Evolutionary conservation across 2,797 vertebrate genomes (phyloP).

Genomic region (Pantherophis vulpinus): DNA sequence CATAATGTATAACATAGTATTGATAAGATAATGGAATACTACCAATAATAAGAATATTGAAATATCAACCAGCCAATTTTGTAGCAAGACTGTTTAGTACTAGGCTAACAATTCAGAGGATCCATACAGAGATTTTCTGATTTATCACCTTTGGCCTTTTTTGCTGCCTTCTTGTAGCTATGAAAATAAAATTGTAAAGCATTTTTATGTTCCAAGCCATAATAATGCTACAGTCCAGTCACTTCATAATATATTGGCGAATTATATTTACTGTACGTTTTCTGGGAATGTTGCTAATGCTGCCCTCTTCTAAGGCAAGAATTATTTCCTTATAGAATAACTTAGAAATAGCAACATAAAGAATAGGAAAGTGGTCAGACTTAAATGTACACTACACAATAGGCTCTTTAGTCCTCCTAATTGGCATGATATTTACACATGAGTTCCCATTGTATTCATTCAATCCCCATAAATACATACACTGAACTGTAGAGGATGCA

Average conservation of each 20-base stretch:
- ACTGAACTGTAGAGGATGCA: background rate
- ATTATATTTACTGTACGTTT: background rate
- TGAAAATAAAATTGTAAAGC: background rate
- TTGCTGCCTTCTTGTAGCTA: background rate
- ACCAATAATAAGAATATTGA: background rate
- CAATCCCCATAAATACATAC: background rate
- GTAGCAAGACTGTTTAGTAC: background rate
- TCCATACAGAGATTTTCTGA: background rate
- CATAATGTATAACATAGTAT: background rate
- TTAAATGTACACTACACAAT: background rate
- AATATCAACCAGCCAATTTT: background rate
- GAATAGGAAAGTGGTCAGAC: background rate
- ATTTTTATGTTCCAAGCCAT: background rate
- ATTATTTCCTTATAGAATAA: background rate
- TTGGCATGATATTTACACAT: background rate
- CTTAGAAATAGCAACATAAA: background rate
- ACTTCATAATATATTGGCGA: background rate
- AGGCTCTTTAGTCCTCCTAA: background rate
- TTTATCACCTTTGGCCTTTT: background rate
- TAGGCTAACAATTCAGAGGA: background rate
- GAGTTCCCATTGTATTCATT: background rate
- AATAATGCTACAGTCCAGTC: background rate
- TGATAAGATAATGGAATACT: background rate
- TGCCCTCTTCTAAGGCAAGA: background rate
- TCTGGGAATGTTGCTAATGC: background rate